Conservation (phyloP, 2,113 vertebrate species). For the Thamnaconus septentrionalis region DNA sequence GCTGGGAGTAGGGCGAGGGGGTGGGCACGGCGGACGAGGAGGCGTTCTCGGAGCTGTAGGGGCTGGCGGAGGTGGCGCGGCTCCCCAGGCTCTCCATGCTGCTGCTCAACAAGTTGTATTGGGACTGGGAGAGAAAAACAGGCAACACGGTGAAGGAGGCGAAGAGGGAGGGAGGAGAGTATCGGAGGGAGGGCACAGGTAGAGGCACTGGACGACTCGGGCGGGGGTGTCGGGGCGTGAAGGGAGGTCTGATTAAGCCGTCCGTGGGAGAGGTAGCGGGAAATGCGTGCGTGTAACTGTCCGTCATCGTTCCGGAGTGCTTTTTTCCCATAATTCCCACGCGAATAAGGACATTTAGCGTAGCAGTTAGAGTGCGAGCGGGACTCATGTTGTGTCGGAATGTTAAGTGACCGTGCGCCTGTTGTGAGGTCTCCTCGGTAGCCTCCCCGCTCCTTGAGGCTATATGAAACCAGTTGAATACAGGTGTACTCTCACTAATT, state of each 20-base stretch:
- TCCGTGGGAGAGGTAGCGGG: constrained; percentile 22
- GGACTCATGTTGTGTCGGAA: neutral
- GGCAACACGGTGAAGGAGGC: too few species aligned
- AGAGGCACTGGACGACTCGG: constrained; percentile 66
- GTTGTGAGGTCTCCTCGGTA: constrained; percentile 28
- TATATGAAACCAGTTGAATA: constrained; percentile 61
- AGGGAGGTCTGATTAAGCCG: constrained; percentile 83
- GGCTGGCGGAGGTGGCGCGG: constrained; percentile 90
- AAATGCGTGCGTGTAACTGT: constrained; percentile 5
- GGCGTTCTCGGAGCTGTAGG: constrained; percentile 93
- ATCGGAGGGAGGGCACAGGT: constrained; percentile 79
- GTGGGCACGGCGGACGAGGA: constrained; percentile 88
- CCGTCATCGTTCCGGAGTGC: neutral
- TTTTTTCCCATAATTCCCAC: constrained; percentile 6
- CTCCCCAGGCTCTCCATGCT: constrained; percentile 96
- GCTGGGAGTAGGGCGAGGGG: constrained; percentile 96
- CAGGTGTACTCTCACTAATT: constrained; percentile 70
- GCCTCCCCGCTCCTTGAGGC: constrained; percentile 50
- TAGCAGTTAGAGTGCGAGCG: neutral
- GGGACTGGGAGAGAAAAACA: constrained; percentile 79
- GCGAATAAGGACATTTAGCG: neutral
- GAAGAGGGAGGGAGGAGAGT: constrained; percentile 71
- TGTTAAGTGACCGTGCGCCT: neutral
- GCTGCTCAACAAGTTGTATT: constrained; percentile 98
- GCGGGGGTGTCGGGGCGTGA: constrained; percentile 63